phyloP scores from a whole-genome alignment of 2,888 invertebrate species.

The Polylopha cassiicola region DNA sequence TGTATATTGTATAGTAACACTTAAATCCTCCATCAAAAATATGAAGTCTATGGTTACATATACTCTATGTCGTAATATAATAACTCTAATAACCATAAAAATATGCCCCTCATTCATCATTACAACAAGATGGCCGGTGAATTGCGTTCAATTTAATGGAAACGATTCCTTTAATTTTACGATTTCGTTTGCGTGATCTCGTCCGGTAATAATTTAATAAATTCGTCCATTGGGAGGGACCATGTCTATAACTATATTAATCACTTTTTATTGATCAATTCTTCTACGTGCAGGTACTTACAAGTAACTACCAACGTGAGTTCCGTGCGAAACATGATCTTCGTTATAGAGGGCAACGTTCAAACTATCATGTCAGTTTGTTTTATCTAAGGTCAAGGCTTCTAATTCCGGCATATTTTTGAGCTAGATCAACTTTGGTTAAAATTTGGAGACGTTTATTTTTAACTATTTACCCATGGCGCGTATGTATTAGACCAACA shows the following conservation, averaged over 20 bases:
- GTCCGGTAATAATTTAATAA: constrained; percentile 72
- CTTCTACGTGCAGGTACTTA: constrained; percentile 21
- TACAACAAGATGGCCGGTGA: constrained; percentile 43
- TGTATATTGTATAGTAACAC: constrained; percentile 1
- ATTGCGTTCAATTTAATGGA: constrained; percentile 66
- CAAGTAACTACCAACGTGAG: too few species aligned
- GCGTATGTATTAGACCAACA: too few species aligned
- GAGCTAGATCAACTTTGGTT: too few species aligned
- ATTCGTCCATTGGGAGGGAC: constrained; percentile 68
- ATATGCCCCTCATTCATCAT: constrained; percentile 4
- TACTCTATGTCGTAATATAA: too few species aligned
- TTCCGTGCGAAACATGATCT: too few species aligned
- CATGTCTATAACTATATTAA: constrained; percentile 30
- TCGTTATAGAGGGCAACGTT: not conserved
- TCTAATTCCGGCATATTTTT: too few species aligned
- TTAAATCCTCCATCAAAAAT: not conserved
- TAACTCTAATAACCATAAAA: constrained; percentile 10
- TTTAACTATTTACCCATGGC: too few species aligned
- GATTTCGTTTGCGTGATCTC: constrained; percentile 75
- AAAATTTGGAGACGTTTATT: too few species aligned
- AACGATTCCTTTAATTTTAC: constrained; percentile 73
- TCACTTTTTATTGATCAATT: constrained; percentile 51
- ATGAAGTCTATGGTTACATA: too few species aligned
- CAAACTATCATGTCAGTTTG: too few species aligned
- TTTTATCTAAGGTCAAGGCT: too few species aligned